Percentiles rank a stretch among this genome's conserved stretches.
Conservation (phyloP, 92 coral and sea anemone species). For the Montipora capitata region DNA sequence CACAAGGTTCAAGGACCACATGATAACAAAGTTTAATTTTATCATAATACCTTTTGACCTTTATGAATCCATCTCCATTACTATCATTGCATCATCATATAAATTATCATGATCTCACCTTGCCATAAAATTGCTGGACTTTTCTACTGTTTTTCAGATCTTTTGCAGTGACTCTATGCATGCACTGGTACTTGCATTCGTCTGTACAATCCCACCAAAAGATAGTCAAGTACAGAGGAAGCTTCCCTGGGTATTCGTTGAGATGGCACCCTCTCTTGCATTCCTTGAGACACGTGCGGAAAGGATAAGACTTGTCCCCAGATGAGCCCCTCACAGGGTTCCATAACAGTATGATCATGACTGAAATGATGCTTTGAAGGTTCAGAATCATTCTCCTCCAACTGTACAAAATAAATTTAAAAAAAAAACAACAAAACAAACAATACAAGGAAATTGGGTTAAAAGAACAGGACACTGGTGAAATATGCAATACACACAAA, state of each 20-base stretch:
- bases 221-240: conserved; percentile 79
- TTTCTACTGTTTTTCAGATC: conserved; percentile 54
- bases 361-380: conserved; percentile 1
- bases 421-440: not conserved
- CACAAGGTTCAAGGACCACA: no score
- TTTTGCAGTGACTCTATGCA: conserved; percentile 85
- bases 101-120: conserved; percentile 57
- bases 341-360: not conserved
- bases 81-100: no score
- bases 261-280: conserved; percentile 73
- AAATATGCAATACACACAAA: no score
- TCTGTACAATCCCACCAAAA: conserved; percentile 94
- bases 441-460: not conserved
- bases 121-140: conserved; percentile 93
- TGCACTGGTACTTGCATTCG: conserved; percentile 97
- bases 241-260: conserved; percentile 82
- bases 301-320: conserved; percentile 81
- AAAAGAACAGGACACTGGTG: no score
- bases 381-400: not conserved
- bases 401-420: not conserved
- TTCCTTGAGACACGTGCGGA: conserved; percentile 62
- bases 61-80: no score
- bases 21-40: no score
- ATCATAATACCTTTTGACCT: no score
- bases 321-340: conserved; percentile 56